Conservation (phyloP, 2,113 vertebrate species). For the Cyanocitta stelleri region DNA sequence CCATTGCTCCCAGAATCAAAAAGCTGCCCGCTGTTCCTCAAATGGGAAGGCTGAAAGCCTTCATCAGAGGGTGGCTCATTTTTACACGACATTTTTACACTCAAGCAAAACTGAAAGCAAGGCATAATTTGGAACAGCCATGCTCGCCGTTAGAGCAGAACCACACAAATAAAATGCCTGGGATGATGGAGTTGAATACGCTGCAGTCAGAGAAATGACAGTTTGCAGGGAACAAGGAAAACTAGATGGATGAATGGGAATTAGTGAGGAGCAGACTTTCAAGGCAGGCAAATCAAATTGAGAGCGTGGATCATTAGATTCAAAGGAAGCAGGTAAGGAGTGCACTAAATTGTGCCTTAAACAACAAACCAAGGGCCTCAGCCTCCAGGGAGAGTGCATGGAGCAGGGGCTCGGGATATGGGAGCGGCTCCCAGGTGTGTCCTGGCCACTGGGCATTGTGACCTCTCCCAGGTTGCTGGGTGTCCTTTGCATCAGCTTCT, state of each 20-base stretch:
- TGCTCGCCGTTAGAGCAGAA: background rate
- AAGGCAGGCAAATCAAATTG: background rate
- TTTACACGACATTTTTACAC: slow-evolving; percentile 1
- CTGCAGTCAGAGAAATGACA: slow-evolving; percentile 21
- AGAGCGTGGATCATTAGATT: background rate
- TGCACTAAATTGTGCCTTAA: background rate
- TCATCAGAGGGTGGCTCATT: slow-evolving; percentile 14
- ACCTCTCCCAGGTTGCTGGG: background rate
- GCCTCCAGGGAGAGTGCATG: background rate
- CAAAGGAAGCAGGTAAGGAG: background rate
- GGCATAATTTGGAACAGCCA: slow-evolving; percentile 33
- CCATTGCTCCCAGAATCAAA: background rate
- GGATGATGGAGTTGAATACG: background rate
- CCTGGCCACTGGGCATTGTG: background rate
- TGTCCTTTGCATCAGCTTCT: background rate
- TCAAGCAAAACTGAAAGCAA: slow-evolving; percentile 24
- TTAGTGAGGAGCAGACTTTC: background rate
- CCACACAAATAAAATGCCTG: slow-evolving; percentile 17
- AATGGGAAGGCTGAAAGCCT: slow-evolving; percentile 32
- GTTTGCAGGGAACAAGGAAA: background rate
- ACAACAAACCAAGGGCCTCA: background rate
- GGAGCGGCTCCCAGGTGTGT: background rate
- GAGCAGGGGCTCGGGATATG: background rate
- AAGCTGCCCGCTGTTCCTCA: slow-evolving; percentile 27
- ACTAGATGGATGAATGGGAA: background rate